Conservation (phyloP, 1,140 invertebrate genomes). For the Sweltsa coloradensis region DNA sequence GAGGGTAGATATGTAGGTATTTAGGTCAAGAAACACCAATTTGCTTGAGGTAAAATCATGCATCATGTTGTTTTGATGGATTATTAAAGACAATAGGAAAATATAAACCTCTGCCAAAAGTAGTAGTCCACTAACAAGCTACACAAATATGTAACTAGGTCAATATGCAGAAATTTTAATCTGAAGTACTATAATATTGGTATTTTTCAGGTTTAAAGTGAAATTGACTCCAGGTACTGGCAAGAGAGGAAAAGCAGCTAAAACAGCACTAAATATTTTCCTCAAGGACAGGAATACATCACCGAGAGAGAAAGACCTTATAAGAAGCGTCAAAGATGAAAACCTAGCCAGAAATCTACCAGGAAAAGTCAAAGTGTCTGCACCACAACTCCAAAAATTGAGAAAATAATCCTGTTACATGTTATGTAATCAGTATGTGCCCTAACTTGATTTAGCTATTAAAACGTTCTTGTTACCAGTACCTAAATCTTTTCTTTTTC, state of each 20-base stretch:
- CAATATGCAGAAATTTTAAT: too few relatives aligned
- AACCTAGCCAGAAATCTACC: conserved; percentile 88
- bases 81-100: too few relatives aligned
- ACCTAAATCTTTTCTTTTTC: too few relatives aligned
- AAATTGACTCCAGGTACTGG: conserved; percentile 91
- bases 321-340: conserved; percentile 90
- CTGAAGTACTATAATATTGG: too few relatives aligned
- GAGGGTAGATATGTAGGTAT: too few relatives aligned
- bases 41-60: conserved; percentile 10
- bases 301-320: conserved; percentile 77
- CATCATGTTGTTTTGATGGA: background rate
- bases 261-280: conserved; percentile 82
- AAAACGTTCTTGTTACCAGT: too few relatives aligned
- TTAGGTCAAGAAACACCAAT: too few relatives aligned
- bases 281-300: conserved; percentile 66
- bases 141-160: too few relatives aligned
- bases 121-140: too few relatives aligned
- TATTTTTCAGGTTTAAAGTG: conserved; percentile 69
- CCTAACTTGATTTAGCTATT: too few relatives aligned
- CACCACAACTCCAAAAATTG: conserved; percentile 53
- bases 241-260: conserved; percentile 91
- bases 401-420: conserved; percentile 8
- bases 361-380: conserved; percentile 92
- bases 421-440: background rate
- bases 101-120: too few relatives aligned